These are phyloP conservation scores for Rhopalosiphum maidis DNA, from an alignment of 1,140 invertebrate genomes.

Conservation along the genomic window DNA sequence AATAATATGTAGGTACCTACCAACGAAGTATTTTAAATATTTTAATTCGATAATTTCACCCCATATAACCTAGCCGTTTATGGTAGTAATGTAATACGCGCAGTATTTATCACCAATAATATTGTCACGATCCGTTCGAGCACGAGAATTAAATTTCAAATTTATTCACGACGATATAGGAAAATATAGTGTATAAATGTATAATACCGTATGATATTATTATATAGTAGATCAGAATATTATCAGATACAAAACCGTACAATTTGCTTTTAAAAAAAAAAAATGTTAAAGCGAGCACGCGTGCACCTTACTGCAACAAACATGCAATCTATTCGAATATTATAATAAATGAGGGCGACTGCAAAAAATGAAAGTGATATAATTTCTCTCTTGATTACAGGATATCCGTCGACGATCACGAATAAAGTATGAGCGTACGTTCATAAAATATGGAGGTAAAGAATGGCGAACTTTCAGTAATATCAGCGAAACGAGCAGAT, in stretches of 20 bases:
- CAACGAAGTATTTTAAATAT: not conserved
- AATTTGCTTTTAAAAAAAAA: conserved; percentile 18
- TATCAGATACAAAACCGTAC: not conserved
- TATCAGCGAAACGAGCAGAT: not conserved
- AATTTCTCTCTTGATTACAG: conserved; percentile 30
- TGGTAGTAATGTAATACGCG: not conserved
- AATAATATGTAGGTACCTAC: not conserved
- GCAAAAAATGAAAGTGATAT: conserved; percentile 30
- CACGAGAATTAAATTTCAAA: conserved; percentile 37
- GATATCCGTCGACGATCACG: conserved; percentile 36
- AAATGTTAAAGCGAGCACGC: not conserved
- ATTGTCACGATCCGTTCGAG: not conserved
- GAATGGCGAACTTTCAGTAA: not conserved
- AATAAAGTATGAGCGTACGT: not conserved
- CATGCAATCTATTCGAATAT: conserved; percentile 5
- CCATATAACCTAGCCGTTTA: not conserved
- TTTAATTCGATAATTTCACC: not conserved
- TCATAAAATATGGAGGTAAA: not conserved
- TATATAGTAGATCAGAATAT: not conserved
- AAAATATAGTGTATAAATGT: not conserved
- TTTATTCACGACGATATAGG: not conserved
- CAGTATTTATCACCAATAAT: not conserved
- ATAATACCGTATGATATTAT: not conserved
- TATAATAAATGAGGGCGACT: conserved; percentile 34
- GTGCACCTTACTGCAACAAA: not conserved